These are phyloP conservation scores for Choreutis nemorana DNA, from an alignment of 2,888 invertebrate genomes.

Conservation along the genomic window DNA sequence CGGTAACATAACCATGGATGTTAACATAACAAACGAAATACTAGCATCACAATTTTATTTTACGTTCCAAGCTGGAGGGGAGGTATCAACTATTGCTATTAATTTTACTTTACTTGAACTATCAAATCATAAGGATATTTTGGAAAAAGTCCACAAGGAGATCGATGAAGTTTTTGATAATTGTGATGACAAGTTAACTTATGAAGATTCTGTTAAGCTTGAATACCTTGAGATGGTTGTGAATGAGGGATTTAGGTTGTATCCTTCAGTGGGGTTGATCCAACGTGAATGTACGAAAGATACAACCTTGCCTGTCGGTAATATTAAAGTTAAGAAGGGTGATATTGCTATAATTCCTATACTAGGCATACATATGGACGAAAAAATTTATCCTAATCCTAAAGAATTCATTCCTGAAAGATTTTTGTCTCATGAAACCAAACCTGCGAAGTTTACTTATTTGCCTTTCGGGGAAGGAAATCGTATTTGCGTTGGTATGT, in stretches of 20 bases:
- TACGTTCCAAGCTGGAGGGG: constrained; percentile 51
- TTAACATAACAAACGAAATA: constrained; percentile 34
- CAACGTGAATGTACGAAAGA: constrained; percentile 28
- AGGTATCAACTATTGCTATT: constrained; percentile 42
- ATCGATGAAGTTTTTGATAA: constrained; percentile 29
- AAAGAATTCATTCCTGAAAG: constrained; percentile 50
- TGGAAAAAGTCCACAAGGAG: constrained; percentile 36
- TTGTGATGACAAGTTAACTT: constrained; percentile 24
- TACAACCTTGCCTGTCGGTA: constrained; percentile 24
- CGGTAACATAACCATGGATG: no score
- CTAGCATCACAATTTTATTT: constrained; percentile 50
- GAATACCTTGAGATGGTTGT: constrained; percentile 43
- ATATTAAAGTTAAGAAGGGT: constrained; percentile 24
- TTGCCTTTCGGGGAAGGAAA: constrained; percentile 61
- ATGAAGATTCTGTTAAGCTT: constrained; percentile 30
- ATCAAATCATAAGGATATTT: constrained; percentile 31
- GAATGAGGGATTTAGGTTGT: constrained; percentile 34
- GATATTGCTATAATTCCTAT: constrained; percentile 20
- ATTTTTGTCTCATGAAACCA: constrained; percentile 31
- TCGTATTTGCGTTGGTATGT: constrained; percentile 54
- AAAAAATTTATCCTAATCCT: constrained; percentile 36
- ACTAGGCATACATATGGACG: constrained; percentile 36
- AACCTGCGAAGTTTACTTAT: constrained; percentile 32
- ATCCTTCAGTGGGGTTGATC: constrained; percentile 31
- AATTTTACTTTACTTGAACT: constrained; percentile 37